Conservation (phyloP, 2,888 invertebrate genomes). For the Drosophila limbata region DNA sequence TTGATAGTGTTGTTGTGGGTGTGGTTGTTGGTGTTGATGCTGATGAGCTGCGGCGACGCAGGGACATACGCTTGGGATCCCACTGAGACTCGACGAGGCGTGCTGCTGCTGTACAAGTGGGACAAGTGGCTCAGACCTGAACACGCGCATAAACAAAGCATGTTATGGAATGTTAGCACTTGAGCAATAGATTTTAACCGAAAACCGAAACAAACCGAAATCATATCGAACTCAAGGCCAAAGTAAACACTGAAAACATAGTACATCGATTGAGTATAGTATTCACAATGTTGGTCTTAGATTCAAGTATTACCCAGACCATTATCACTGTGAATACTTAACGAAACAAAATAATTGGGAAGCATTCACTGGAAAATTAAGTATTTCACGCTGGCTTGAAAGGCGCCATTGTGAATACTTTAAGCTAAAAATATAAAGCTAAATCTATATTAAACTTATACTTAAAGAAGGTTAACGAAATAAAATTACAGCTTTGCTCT, state of each 20-base stretch:
- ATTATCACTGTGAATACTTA: conserved; percentile 1
- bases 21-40: conserved; percentile 80
- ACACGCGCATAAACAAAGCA: conserved; percentile 55
- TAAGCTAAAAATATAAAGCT: conserved; percentile 23
- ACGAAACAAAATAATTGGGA: background rate
- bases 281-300: conserved; percentile 12
- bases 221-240: conserved; percentile 44
- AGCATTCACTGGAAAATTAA: background rate
- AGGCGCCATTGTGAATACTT: conserved; percentile 1
- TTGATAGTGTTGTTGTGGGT: conserved; percentile 81
- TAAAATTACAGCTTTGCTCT: background rate
- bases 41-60: conserved; percentile 84
- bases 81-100: conserved; percentile 85
- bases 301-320: background rate
- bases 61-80: conserved; percentile 85
- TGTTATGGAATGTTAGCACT: conserved; percentile 39
- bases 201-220: conserved; percentile 53
- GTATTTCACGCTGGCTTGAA: background rate
- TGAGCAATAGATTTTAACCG: conserved; percentile 13
- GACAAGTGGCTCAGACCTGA: conserved; percentile 86
- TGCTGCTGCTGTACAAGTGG: conserved; percentile 85
- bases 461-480: background rate
- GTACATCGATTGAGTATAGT: background rate
- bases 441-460: conserved; percentile 27
- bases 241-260: conserved; percentile 50